Evolutionary conservation across 1,140 invertebrate species (phyloP).

Genomic region (Ridgeia piscesae): DNA sequence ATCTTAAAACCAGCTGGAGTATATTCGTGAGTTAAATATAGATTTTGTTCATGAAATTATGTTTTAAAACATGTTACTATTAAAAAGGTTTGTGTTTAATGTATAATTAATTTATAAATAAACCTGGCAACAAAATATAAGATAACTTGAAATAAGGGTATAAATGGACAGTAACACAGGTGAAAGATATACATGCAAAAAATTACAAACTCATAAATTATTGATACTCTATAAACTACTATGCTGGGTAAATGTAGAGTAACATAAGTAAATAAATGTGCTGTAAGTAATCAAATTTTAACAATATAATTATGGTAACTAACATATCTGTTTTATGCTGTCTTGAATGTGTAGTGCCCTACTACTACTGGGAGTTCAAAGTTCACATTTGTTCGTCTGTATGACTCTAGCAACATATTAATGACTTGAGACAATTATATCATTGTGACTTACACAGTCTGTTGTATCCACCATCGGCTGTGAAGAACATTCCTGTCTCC

Average conservation of each 20-base stretch:
- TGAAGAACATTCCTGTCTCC: conserved; percentile 89
- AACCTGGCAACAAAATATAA: too few relatives aligned
- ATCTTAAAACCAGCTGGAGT: background rate
- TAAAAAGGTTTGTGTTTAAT: too few relatives aligned
- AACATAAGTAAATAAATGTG: too few relatives aligned
- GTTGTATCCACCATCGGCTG: conserved; percentile 70
- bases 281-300: background rate
- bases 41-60: background rate
- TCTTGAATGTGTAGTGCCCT: background rate
- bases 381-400: too few relatives aligned
- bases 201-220: background rate
- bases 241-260: too few relatives aligned
- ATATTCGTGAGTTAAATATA: background rate
- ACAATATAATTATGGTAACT: background rate
- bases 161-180: too few relatives aligned
- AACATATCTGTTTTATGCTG: background rate
- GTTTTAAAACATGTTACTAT: background rate
- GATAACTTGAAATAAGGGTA: too few relatives aligned
- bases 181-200: background rate
- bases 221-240: too few relatives aligned
- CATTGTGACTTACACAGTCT: conserved; percentile 62
- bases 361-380: background rate
- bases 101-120: too few relatives aligned
- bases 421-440: conserved; percentile 23
- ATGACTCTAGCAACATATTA: background rate